Conservation (phyloP, 1,140 invertebrate species). For the Bombus picipes region DNA sequence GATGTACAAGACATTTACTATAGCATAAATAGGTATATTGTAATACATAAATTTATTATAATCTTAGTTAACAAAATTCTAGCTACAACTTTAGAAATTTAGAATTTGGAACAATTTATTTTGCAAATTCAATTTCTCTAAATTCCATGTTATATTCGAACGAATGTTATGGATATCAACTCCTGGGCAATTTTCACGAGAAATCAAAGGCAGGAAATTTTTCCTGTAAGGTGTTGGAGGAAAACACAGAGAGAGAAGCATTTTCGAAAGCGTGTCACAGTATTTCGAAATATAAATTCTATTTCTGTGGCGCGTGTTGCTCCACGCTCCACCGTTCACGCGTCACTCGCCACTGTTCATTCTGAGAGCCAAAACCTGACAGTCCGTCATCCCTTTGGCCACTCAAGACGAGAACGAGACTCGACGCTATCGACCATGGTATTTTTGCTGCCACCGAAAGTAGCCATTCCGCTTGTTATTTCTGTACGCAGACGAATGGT, state of each 20-base stretch:
- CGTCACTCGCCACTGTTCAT: constrained; percentile 77
- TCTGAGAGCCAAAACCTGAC: constrained; percentile 74
- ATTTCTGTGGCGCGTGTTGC: constrained; percentile 78
- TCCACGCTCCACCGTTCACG: constrained; percentile 74
- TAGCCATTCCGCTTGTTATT: constrained; percentile 44
- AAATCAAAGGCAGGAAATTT: background rate
- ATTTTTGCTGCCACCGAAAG: constrained; percentile 64
- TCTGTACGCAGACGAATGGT: constrained; percentile 8
- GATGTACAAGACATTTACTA: background rate
- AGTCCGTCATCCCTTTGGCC: constrained; percentile 78
- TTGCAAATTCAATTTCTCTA: background rate
- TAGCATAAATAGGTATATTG: too few relatives aligned
- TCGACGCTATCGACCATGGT: constrained; percentile 57
- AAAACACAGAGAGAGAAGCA: background rate
- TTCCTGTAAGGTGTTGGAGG: background rate
- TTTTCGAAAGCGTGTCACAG: background rate
- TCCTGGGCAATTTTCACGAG: background rate
- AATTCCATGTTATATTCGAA: background rate
- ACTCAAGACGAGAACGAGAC: constrained; percentile 73
- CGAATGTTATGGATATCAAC: too few relatives aligned
- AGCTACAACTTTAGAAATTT: background rate
- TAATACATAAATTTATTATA: too few relatives aligned
- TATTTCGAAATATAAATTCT: constrained; percentile 66
- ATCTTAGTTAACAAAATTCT: background rate
- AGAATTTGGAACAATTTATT: background rate